Evolutionary conservation across 2,113 vertebrate genomes (phyloP).

Genomic region (Ophthalmolycus amberensis): DNA sequence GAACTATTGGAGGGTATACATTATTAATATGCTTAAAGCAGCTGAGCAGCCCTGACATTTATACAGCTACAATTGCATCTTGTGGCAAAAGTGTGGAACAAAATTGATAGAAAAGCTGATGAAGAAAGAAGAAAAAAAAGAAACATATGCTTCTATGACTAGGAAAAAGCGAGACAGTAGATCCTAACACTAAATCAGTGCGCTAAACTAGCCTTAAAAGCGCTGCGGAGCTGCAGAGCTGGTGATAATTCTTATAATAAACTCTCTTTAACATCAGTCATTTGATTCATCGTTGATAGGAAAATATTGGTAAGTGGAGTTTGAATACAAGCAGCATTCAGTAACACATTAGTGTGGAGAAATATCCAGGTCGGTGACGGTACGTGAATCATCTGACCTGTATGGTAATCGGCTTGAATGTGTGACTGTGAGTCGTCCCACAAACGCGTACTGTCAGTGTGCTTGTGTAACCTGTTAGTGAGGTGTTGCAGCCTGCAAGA

Average conservation of each 20-base stretch:
- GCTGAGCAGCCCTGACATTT: not conserved
- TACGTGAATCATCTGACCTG: constrained; percentile 18
- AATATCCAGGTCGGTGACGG: constrained; percentile 14
- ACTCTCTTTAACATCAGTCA: constrained; percentile 10
- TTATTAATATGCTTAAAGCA: not conserved
- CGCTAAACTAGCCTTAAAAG: constrained; percentile 9
- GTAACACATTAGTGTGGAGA: not conserved
- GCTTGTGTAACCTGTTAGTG: constrained; percentile 18
- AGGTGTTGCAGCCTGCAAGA: constrained; percentile 6
- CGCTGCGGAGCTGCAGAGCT: not conserved
- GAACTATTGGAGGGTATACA: not conserved
- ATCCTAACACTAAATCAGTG: not conserved
- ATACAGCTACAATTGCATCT: not conserved
- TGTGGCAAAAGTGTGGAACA: not conserved
- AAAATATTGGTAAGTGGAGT: not conserved
- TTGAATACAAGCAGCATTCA: constrained; percentile 10
- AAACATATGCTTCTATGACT: not conserved
- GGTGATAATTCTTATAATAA: not conserved
- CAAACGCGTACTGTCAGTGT: not conserved
- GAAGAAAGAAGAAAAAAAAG: not conserved
- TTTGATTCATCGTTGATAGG: constrained; percentile 13
- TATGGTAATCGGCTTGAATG: not conserved
- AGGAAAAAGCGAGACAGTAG: not conserved
- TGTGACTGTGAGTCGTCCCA: not conserved
- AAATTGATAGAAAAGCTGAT: not conserved